Percentiles rank a stretch among this genome's conserved stretches.
These are phyloP conservation scores for Eurystomus gularis DNA, from an alignment of 2,113 vertebrate genomes.

Conservation along the genomic window DNA sequence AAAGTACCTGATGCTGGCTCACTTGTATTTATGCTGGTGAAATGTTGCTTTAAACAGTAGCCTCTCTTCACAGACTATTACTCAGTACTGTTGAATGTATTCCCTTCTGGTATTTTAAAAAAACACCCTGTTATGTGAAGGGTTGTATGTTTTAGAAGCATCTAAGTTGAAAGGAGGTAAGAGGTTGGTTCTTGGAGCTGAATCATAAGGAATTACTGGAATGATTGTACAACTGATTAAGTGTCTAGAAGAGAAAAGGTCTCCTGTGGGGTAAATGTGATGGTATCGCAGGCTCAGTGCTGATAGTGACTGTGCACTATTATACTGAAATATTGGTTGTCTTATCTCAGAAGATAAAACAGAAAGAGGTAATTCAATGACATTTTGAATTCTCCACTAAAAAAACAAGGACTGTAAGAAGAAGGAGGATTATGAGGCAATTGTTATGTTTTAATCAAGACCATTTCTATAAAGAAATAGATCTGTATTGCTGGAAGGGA, in stretches of 20 bases:
- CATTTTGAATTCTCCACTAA: not conserved
- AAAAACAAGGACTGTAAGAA: not conserved
- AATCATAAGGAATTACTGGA: not conserved
- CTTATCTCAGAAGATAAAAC: constrained; percentile 27
- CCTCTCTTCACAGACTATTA: not conserved
- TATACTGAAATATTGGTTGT: constrained; percentile 6
- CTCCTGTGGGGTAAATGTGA: not conserved
- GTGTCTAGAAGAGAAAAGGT: not conserved
- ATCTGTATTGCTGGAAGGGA: not conserved
- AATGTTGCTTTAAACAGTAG: not conserved
- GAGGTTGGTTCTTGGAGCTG: not conserved
- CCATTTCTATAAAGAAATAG: not conserved
- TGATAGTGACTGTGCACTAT: not conserved
- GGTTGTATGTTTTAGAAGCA: not conserved
- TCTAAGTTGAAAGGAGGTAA: not conserved
- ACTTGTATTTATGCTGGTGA: not conserved
- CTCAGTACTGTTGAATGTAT: not conserved
- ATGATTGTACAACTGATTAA: not conserved
- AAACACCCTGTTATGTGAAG: not conserved
- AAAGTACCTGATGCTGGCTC: rapidly evolving
- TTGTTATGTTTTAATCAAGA: not conserved
- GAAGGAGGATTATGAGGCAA: not conserved
- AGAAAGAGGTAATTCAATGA: not conserved
- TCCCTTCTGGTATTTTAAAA: not conserved
- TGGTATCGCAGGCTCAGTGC: not conserved